Evolutionary conservation across 2,888 invertebrate genomes (phyloP).

Genomic region (Stegophylla sp.): DNA sequence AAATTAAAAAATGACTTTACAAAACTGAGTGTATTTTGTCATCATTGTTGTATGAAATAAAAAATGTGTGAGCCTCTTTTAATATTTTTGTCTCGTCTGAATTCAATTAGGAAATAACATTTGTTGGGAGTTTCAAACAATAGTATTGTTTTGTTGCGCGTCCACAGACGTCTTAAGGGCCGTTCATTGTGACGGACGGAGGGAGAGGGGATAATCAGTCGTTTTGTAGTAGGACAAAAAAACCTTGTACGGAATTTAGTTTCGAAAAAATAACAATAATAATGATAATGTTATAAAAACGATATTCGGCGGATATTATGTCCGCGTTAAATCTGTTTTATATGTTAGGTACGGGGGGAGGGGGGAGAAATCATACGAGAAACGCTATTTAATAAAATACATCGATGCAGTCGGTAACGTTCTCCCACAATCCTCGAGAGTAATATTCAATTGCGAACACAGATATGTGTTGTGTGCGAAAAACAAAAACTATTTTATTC

Average conservation of each 20-base stretch:
- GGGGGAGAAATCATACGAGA: too few species aligned
- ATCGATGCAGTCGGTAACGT: too few species aligned
- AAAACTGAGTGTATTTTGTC: too few species aligned
- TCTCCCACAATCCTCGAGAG: too few species aligned
- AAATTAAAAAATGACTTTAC: too few species aligned
- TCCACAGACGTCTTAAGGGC: conserved; percentile 1
- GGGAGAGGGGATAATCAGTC: conserved; percentile 7
- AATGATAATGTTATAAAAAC: too few species aligned
- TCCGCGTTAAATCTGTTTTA: neutral
- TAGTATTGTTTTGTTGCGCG: conserved; percentile 15
- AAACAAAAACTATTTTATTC: too few species aligned
- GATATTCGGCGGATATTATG: neutral
- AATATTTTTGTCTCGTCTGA: neutral
- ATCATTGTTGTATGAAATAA: neutral
- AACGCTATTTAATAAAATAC: too few species aligned
- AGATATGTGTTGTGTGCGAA: too few species aligned
- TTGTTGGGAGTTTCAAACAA: neutral
- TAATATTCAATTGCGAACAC: too few species aligned
- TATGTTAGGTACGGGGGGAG: too few species aligned
- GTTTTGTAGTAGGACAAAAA: neutral
- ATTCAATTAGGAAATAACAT: conserved; percentile 2
- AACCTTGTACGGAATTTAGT: neutral
- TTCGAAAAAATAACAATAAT: neutral
- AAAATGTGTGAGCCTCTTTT: neutral
- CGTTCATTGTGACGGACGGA: neutral